Conservation (phyloP, 2,113 vertebrate genomes). For the Cichladusa arquata region DNA sequence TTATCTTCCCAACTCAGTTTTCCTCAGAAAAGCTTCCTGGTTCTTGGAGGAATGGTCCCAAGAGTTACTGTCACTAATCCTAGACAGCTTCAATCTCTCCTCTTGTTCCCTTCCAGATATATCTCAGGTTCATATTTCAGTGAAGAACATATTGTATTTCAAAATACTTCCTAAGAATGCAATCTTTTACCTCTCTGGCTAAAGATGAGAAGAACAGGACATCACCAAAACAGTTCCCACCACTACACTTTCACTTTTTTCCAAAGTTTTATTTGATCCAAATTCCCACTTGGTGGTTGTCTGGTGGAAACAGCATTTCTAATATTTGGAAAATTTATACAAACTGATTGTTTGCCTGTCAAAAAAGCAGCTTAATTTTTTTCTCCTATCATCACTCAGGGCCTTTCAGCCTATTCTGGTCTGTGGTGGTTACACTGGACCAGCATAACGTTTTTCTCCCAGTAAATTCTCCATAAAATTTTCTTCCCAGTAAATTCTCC, state of each 20-base stretch:
- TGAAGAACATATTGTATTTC: neutral
- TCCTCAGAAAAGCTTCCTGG: neutral
- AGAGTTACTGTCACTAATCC: neutral
- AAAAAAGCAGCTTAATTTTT: neutral
- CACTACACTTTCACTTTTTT: neutral
- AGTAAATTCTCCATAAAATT: neutral
- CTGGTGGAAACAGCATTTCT: neutral
- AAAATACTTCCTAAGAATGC: neutral
- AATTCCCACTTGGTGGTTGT: fast-evolving
- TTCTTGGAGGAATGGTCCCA: neutral
- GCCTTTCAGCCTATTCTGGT: neutral
- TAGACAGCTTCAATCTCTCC: neutral
- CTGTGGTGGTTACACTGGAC: neutral
- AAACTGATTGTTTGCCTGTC: fast-evolving
- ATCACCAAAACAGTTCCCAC: neutral
- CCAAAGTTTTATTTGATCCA: neutral
- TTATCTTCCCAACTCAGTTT: neutral
- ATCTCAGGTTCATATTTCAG: neutral
- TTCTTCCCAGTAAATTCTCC: neutral
- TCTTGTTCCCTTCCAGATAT: neutral
- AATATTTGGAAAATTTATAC: neutral
- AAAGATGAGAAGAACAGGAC: neutral
- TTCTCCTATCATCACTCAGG: neutral
- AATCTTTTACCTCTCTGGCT: neutral
- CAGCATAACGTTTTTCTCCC: fast-evolving